Evolutionary conservation across 2,113 vertebrate species (phyloP), one percentile per base, ranked within the genome.

Genomic region (Bos indicus): DNA sequence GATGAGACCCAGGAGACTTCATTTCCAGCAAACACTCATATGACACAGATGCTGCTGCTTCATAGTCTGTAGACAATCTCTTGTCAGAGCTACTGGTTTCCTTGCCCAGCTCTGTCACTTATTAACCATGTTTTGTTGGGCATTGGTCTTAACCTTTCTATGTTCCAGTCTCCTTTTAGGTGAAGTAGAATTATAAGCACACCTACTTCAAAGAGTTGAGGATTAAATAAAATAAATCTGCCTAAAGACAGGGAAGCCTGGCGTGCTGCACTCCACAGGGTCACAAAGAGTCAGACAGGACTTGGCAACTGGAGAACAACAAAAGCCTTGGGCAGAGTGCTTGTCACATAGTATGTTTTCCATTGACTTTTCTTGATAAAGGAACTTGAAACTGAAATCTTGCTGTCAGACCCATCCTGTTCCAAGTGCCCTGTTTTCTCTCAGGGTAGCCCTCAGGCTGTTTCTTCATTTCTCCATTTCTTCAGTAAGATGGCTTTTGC

Each of bases 51-150:
- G n/a, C 1, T 23, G 11, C 40, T 36, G 13, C 33, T 28, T 23
- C 5, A 0, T 36, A 62, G 52, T 46, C 51, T 1, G 7, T 3
- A 7, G 3, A 8, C 11, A 71, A 4, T 17, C 30, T n/a, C 4
- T 1, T 0, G 8, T 23, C 19, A 17, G 5, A 48, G 60, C n/a
- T 36, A 9, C 23, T 13, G 30, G 13, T 25, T 74, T 43, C 25
- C 78, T 54, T 81, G 52, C 57, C 30, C 36, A 23, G 36, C 52
- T 52, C 19, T 56, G 26, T 46, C 33, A 30, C 30, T 57, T 60
- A 4, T 6, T 54, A 40, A 43, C 26, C 15, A 4, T 12, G 1
- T 16, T 90, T 77, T 90, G 57, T 19, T 33, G 51, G 57, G 28
- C 21, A 30, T 1, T 10, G 4, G 28, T 54, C 33, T 93, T 9